These are phyloP conservation scores for Oryzias sinensis DNA, from an alignment of 2,797 vertebrate genomes.

Conservation along the genomic window DNA sequence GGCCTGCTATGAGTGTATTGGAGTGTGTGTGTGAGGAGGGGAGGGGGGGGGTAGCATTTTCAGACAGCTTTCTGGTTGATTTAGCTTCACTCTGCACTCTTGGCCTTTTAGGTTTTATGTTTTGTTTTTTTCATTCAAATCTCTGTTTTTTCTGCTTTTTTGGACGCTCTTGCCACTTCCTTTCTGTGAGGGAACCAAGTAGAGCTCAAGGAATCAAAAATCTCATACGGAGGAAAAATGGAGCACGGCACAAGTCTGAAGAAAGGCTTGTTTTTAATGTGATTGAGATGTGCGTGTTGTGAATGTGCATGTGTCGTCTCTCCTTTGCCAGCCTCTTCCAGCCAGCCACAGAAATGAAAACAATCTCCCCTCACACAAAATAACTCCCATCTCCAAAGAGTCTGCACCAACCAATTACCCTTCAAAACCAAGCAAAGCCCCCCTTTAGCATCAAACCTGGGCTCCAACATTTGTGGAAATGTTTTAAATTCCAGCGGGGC, in stretches of 20 bases:
- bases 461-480: slow-evolving; percentile 7
- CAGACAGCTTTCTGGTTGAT: slow-evolving; percentile 67
- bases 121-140: slow-evolving; percentile 28
- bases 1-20: slow-evolving; percentile 45
- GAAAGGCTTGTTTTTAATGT: slow-evolving; percentile 78
- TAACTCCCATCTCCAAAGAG: slow-evolving; percentile 37
- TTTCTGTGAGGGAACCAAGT: slow-evolving; percentile 24
- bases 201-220: no score
- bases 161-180: background rate
- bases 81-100: slow-evolving; percentile 57
- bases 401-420: slow-evolving; percentile 31
- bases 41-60: slow-evolving; percentile 47
- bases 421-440: slow-evolving; percentile 17
- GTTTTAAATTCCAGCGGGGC: slow-evolving; percentile 45
- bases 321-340: slow-evolving; percentile 38
- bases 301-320: slow-evolving; percentile 25
- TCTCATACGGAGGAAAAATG: slow-evolving; percentile 58
- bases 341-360: slow-evolving; percentile 36
- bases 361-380: slow-evolving; percentile 35
- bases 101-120: slow-evolving; percentile 50
- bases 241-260: slow-evolving; percentile 62
- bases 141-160: slow-evolving; percentile 21
- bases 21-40: background rate
- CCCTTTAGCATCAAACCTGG: slow-evolving; percentile 31
- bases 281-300: slow-evolving; percentile 52